Evolutionary conservation across 2,113 vertebrate species (phyloP).

Genomic region (Xenus cinereus): DNA sequence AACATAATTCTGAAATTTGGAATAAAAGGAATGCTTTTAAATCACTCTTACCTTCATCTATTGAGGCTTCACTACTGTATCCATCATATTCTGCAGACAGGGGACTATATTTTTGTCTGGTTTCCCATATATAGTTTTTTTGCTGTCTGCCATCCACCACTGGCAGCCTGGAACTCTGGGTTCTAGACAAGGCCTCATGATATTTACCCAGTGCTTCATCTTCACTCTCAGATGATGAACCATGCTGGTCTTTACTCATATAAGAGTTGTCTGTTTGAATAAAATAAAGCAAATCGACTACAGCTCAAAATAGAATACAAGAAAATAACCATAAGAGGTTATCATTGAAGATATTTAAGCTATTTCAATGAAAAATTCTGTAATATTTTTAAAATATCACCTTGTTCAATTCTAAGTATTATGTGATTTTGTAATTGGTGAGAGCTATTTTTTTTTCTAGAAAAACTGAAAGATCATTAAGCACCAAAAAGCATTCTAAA

Average conservation of each 20-base stretch:
- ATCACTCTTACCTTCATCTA: slow-evolving; percentile 87
- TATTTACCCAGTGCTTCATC: slow-evolving; percentile 95
- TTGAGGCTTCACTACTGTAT: slow-evolving; percentile 94
- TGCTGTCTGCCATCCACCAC: slow-evolving; percentile 74
- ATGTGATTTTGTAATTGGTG: neutral
- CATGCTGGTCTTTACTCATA: slow-evolving; percentile 81
- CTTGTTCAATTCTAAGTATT: neutral
- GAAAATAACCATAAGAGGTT: slow-evolving; percentile 38
- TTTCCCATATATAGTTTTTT: slow-evolving; percentile 89
- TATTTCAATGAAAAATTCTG: neutral
- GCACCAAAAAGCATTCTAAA: neutral
- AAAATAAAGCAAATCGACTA: slow-evolving; percentile 65
- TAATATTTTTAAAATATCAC: neutral
- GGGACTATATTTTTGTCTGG: slow-evolving; percentile 90
- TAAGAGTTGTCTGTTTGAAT: slow-evolving; percentile 85
- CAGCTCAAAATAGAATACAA: slow-evolving; percentile 31
- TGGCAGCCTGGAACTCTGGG: slow-evolving; percentile 81
- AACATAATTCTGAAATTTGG: slow-evolving; percentile 26
- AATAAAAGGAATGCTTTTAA: slow-evolving; percentile 56
- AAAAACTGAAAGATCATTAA: neutral
- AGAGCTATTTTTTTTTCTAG: neutral
- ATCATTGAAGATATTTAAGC: slow-evolving; percentile 26
- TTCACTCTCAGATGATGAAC: slow-evolving; percentile 96
- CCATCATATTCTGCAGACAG: slow-evolving; percentile 89
- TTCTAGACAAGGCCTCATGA: slow-evolving; percentile 88